phyloP scores from a whole-genome alignment of 1,140 invertebrate species.

The Bombus pascuorum region DNA sequence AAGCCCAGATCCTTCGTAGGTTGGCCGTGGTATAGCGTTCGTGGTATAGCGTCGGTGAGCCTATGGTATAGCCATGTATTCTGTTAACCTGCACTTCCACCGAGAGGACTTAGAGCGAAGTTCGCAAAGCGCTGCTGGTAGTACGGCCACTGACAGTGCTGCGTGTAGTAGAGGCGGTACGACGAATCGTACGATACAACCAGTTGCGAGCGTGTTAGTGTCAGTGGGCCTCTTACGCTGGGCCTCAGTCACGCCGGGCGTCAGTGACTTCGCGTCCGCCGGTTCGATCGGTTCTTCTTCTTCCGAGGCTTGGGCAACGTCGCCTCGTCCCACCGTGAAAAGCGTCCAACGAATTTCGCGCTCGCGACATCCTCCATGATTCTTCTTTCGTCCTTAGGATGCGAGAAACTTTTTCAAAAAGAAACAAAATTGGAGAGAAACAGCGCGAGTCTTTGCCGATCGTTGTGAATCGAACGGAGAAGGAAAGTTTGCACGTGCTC shows the following conservation, averaged over 20 bases:
- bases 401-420: neutral
- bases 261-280: slow-evolving; percentile 82
- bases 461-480: no score
- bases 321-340: neutral
- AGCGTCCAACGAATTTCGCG: neutral
- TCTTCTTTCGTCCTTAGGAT: neutral
- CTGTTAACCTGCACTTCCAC: slow-evolving; percentile 51
- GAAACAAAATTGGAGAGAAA: no score
- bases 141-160: slow-evolving; percentile 49
- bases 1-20: slow-evolving; percentile 61
- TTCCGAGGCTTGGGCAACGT: slow-evolving; percentile 45
- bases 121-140: slow-evolving; percentile 46
- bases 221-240: slow-evolving; percentile 75
- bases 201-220: slow-evolving; percentile 50
- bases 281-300: slow-evolving; percentile 77
- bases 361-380: neutral
- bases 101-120: slow-evolving; percentile 41
- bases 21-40: slow-evolving; percentile 18
- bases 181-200: slow-evolving; percentile 51
- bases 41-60: no score
- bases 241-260: slow-evolving; percentile 77
- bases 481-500: no score
- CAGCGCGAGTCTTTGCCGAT: no score
- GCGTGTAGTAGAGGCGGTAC: slow-evolving; percentile 56
- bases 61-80: slow-evolving; percentile 51